Percentiles rank a stretch among this genome's conserved stretches.
Conservation (phyloP, 2,888 invertebrate species). For the Therioaphis trifolii region DNA sequence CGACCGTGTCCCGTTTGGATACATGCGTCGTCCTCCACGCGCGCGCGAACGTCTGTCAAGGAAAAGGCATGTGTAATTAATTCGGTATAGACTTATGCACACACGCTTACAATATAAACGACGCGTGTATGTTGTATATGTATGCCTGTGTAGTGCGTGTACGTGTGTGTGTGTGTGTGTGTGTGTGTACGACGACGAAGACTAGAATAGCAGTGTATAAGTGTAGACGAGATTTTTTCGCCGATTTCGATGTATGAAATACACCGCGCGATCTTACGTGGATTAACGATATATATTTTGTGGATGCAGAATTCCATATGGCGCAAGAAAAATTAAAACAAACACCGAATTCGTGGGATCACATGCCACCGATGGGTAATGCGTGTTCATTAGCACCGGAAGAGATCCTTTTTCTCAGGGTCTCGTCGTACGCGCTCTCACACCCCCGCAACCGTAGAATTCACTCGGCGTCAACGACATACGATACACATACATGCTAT, state of each 20-base stretch:
- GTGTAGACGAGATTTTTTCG: neutral
- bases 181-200: neutral
- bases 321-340: constrained; percentile 30
- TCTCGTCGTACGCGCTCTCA: neutral
- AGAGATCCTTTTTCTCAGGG: constrained; percentile 56
- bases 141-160: neutral
- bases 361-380: neutral
- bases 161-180: neutral
- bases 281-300: neutral
- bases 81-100: constrained; percentile 17
- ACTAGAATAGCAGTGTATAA: neutral
- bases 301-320: neutral
- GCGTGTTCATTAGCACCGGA: constrained; percentile 40
- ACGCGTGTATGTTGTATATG: neutral
- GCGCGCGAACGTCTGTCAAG: constrained; percentile 50
- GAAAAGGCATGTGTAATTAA: constrained; percentile 51
- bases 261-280: too few relatives aligned
- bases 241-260: neutral
- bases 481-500: constrained; percentile 42
- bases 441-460: neutral
- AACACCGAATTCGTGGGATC: constrained; percentile 36
- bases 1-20: constrained; percentile 49
- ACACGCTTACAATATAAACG: neutral
- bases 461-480: neutral
- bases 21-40: constrained; percentile 11